Evolutionary conservation across 2,113 vertebrate genomes (phyloP).

Genomic region (Carassius auratus): DNA sequence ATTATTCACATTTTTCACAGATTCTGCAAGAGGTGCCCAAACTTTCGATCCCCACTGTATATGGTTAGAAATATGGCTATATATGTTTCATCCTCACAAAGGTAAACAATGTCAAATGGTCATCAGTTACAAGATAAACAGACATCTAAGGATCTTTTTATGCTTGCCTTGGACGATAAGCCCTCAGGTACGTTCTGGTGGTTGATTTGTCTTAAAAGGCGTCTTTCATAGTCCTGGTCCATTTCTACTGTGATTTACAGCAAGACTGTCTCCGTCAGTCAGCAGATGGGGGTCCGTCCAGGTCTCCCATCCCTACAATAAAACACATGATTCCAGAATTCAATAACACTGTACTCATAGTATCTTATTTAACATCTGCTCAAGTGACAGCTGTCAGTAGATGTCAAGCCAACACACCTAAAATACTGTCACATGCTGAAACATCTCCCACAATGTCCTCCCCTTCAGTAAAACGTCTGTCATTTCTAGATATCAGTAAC

Average conservation of each 20-base stretch:
- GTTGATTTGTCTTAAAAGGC: slow-evolving; percentile 82
- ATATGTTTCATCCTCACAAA: not conserved
- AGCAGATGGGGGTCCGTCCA: slow-evolving; percentile 57
- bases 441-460: not conserved
- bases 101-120: not conserved
- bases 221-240: slow-evolving; percentile 82
- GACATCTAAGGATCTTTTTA: not conserved
- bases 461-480: not conserved
- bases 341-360: not conserved
- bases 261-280: slow-evolving; percentile 57
- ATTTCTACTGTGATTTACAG: slow-evolving; percentile 63
- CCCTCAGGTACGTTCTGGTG: slow-evolving; percentile 78
- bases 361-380: not conserved
- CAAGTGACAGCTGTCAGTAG: not conserved
- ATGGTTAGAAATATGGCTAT: not conserved
- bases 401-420: not conserved
- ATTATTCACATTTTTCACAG: too few species aligned
- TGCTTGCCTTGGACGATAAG: slow-evolving; percentile 71
- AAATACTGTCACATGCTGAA: not conserved
- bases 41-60: too few species aligned
- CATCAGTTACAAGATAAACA: not conserved
- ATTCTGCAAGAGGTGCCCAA: too few species aligned
- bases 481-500: not conserved
- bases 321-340: not conserved
- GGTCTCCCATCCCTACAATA: slow-evolving; percentile 67